phyloP scores from a whole-genome alignment of 2,113 vertebrate species.

The Trichomycterus rosablanca region DNA sequence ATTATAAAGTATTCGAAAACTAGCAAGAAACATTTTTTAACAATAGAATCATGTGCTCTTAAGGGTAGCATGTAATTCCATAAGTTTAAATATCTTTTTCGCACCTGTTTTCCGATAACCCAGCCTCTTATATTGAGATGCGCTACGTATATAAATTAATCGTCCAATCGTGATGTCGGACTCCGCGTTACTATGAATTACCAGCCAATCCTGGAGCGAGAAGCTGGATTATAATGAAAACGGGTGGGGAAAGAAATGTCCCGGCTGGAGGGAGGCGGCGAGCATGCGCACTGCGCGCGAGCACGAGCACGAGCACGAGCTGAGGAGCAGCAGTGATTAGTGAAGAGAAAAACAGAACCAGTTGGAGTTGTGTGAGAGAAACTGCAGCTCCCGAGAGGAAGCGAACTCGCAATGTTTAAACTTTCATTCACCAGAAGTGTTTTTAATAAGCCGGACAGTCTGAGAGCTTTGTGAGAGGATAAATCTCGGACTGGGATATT shows the following conservation, averaged over 20 bases:
- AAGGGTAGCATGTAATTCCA: too few relatives aligned
- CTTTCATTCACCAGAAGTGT: conserved; percentile 19
- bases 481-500: too few relatives aligned
- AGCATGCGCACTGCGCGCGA: conserved; percentile 54
- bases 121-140: too few relatives aligned
- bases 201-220: background rate
- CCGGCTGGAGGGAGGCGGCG: conserved; percentile 48
- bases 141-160: background rate
- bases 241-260: background rate
- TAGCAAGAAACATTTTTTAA: too few relatives aligned
- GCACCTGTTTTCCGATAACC: too few relatives aligned
- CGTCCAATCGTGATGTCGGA: background rate
- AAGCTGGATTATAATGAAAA: background rate
- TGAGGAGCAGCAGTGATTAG: conserved; percentile 67
- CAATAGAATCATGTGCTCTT: too few relatives aligned
- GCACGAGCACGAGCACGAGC: conserved; percentile 46
- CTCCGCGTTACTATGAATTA: rapidly evolving
- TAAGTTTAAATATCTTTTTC: too few relatives aligned
- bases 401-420: conserved; percentile 33
- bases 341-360: conserved; percentile 18
- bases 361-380: conserved; percentile 40
- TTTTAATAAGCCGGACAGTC: conserved; percentile 6
- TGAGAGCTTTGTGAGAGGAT: conserved; percentile 13
- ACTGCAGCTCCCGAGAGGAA: conserved; percentile 47
- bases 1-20: too few relatives aligned